Conservation (phyloP, 2,797 vertebrate species). For the Philypnodon macrostomus region DNA sequence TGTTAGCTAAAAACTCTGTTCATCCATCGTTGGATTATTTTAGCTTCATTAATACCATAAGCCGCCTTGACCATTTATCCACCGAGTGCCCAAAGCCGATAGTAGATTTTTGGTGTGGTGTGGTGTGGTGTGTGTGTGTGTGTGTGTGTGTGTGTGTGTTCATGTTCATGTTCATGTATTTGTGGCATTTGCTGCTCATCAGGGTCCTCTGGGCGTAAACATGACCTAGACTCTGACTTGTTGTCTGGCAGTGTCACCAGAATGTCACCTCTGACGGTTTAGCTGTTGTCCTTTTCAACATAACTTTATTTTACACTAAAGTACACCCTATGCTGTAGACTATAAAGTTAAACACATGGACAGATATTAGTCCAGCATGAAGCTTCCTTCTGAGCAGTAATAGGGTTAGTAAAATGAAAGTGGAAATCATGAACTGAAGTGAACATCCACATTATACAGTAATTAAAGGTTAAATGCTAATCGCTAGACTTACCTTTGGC, state of each 20-base stretch:
- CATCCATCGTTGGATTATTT: conserved; percentile 60
- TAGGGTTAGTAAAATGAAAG: too few relatives aligned
- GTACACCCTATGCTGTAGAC: too few relatives aligned
- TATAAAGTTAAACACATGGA: too few relatives aligned
- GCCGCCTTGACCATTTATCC: conserved; percentile 49
- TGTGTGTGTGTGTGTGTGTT: conserved; percentile 9
- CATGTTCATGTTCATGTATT: conserved; percentile 30
- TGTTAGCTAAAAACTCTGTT: conserved; percentile 32
- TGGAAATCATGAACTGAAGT: too few relatives aligned
- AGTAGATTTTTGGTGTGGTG: too few relatives aligned
- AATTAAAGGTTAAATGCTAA: too few relatives aligned
- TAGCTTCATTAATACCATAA: conserved; percentile 56
- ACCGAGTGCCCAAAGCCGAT: conserved; percentile 41
- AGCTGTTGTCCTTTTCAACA: conserved; percentile 6
- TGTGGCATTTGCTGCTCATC: conserved; percentile 39
- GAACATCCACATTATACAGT: too few relatives aligned
- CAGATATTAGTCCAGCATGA: too few relatives aligned
- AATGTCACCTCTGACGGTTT: neutral
- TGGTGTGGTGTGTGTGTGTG: conserved; percentile 20
- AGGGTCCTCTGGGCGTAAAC: conserved; percentile 28
- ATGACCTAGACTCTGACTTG: conserved; percentile 40
- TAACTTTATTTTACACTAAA: conserved; percentile 12
- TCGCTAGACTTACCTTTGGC: too few relatives aligned
- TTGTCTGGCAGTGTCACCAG: conserved; percentile 17
- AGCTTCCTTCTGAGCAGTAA: too few relatives aligned